phyloP scores from a whole-genome alignment of 2,888 invertebrate genomes.

The Ctenicera cuprea region DNA sequence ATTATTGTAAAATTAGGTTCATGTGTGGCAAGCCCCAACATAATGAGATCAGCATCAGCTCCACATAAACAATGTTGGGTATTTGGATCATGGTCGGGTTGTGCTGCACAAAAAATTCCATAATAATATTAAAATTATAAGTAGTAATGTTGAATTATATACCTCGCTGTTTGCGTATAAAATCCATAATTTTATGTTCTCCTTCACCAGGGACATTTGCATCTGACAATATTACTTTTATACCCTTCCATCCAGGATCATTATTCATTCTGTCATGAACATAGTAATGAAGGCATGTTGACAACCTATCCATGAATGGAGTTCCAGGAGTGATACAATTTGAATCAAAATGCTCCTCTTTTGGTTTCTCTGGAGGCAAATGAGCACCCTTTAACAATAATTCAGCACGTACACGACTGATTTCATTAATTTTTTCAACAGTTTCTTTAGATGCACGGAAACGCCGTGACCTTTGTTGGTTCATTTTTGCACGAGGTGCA shows the following conservation, averaged over 20 bases:
- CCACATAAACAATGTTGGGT: constrained; percentile 98
- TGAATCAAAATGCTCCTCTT: constrained; percentile 97
- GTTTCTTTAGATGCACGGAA: constrained; percentile 98
- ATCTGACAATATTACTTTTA: constrained; percentile 98
- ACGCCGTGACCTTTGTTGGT: constrained; percentile 97
- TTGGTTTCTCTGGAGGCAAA: constrained; percentile 91
- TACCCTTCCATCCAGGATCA: constrained; percentile 95
- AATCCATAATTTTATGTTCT: constrained; percentile 99
- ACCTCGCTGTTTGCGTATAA: constrained; percentile 95
- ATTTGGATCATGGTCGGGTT: constrained; percentile 97
- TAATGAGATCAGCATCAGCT: constrained; percentile 98
- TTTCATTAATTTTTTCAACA: constrained; percentile 90
- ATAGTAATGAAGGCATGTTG: constrained; percentile 90
- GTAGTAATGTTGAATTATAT: constrained; percentile 42
- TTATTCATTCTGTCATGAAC: constrained; percentile 92
- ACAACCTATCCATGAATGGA: constrained; percentile 95
- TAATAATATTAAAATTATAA: background rate
- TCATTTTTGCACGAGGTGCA: constrained; percentile 99
- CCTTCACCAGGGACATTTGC: constrained; percentile 99
- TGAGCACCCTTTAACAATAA: constrained; percentile 82
- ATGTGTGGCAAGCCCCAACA: constrained; percentile 98
- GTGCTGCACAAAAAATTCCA: constrained; percentile 74
- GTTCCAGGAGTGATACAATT: constrained; percentile 99
- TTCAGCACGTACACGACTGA: constrained; percentile 86
- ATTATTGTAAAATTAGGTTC: constrained; percentile 99